Percentiles rank a stretch among this genome's conserved stretches.
Evolutionary conservation across 2,888 invertebrate species (phyloP).

Genomic region (Aphelenchoides bicaudatus): DNA sequence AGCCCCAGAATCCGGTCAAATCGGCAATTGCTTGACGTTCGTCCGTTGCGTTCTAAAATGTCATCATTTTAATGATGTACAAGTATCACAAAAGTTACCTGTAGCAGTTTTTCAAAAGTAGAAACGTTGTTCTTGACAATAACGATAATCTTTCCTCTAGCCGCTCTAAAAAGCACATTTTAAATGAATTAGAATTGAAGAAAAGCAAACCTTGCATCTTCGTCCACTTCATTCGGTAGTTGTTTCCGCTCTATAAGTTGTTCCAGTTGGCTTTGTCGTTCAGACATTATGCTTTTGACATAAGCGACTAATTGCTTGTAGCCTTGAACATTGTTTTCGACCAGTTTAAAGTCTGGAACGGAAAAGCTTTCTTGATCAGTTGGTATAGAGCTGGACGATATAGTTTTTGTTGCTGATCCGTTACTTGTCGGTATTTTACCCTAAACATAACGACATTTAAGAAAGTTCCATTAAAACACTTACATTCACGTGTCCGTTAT

Average conservation of each 20-base stretch:
- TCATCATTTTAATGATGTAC: background rate
- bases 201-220: conserved; percentile 14
- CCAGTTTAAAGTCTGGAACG: conserved; percentile 2
- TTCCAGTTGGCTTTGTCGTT: conserved; percentile 5
- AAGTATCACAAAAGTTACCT: conserved; percentile 3
- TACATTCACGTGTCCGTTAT: too few species aligned
- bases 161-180: too few species aligned
- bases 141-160: conserved; percentile 16
- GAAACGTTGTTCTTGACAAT: conserved; percentile 16
- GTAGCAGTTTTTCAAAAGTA: conserved; percentile 10
- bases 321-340: conserved; percentile 6
- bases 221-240: conserved; percentile 17
- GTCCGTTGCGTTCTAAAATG: conserved; percentile 11
- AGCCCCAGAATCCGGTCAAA: conserved; percentile 39
- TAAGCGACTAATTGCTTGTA: background rate
- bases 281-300: conserved; percentile 7
- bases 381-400: too few species aligned
- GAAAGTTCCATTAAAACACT: too few species aligned
- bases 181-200: too few species aligned
- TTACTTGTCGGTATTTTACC: too few species aligned
- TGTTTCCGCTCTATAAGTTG: background rate
- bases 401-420: too few species aligned
- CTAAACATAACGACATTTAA: too few species aligned
- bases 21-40: conserved; percentile 22
- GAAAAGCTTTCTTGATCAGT: background rate